Evolutionary conservation across 2,888 invertebrate species (phyloP).

Genomic region (Yponomeuta evonymella): DNA sequence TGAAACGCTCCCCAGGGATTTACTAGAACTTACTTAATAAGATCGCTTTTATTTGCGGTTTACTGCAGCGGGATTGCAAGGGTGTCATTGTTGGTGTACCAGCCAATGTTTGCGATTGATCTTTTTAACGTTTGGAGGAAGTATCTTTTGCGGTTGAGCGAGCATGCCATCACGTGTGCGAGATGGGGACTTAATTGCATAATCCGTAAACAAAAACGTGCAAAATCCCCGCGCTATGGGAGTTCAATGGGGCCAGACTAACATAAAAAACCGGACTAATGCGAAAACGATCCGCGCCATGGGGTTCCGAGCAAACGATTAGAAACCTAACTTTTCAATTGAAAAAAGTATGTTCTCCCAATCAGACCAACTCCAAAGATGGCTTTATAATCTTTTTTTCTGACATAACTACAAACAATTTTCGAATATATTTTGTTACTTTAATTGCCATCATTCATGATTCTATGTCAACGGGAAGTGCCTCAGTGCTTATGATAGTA

Average conservation of each 20-base stretch:
- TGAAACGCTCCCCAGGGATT: slow-evolving; percentile 56
- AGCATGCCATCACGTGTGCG: slow-evolving; percentile 2
- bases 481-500: no score
- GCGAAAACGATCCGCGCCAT: background rate
- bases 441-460: no score
- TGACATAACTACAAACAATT: no score
- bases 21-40: slow-evolving; percentile 63
- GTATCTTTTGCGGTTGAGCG: slow-evolving; percentile 12
- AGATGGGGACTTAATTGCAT: slow-evolving; percentile 5
- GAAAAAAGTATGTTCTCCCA: no score
- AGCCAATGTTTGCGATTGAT: slow-evolving; percentile 67
- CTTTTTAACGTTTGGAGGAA: slow-evolving; percentile 47
- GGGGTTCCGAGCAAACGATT: background rate
- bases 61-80: slow-evolving; percentile 53
- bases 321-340: no score
- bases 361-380: no score
- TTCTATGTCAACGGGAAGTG: no score
- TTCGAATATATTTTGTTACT: no score
- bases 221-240: background rate
- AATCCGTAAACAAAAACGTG: slow-evolving; percentile 6
- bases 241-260: background rate
- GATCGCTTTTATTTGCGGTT: slow-evolving; percentile 71
- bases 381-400: no score
- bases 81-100: slow-evolving; percentile 54
- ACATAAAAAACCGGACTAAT: no score